Base-by-base conservation (phyloP, 2,888 invertebrate genomes). In the Automeris io region DNA sequence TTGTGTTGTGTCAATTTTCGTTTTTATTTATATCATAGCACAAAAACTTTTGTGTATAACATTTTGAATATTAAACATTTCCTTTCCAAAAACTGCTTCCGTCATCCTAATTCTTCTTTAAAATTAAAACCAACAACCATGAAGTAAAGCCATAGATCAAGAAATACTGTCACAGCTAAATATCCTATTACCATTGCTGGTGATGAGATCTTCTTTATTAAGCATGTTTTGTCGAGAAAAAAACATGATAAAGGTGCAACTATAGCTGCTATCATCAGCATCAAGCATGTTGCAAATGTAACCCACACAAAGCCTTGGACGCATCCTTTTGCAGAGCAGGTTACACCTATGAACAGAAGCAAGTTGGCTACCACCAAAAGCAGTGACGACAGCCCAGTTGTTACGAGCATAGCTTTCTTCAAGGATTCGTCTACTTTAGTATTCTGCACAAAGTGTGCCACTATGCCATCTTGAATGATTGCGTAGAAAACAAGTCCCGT, bases 141-240 rank as follows among this genome's bases (percentile, higher is more conserved):
- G 36, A 67, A 74, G 54, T 72, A 76, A 5, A 73, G 13, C 72
- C 74, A 77, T 1, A 64, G 0, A 26, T 60, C 47, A 12, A 69
- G 37, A 47, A 63, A 77, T 6, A 57, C 0, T 0, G 58, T 54
- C 4, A 61, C 0, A 3, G 33, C 1, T 1, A 59, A 2, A 25
- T 56, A 51, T 5, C 16, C 37, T 0, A 67, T 5, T 2, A 51
- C 2, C 13, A 61, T 40, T 0, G 42, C 0, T 0, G 13, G 0
- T 0, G 39, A 19, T 0, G 67, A 57, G 2, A 70, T 2, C 37
- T 51, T 55, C 40, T 57, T 66, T 21, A 71, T 8, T 1, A 67
- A 9, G 41, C 74, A 74, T 7, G 42, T n/a, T 0, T 34, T 1
- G n/a, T 40, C 5, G 1, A 45, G 0, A 25, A 70, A 67, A 37